A percentile compares a stretch with the other conserved stretches of the same genome.
These are phyloP conservation scores for Neosilurus mollespiculum DNA, from an alignment of 2,797 vertebrate species.

Conservation along the genomic window DNA sequence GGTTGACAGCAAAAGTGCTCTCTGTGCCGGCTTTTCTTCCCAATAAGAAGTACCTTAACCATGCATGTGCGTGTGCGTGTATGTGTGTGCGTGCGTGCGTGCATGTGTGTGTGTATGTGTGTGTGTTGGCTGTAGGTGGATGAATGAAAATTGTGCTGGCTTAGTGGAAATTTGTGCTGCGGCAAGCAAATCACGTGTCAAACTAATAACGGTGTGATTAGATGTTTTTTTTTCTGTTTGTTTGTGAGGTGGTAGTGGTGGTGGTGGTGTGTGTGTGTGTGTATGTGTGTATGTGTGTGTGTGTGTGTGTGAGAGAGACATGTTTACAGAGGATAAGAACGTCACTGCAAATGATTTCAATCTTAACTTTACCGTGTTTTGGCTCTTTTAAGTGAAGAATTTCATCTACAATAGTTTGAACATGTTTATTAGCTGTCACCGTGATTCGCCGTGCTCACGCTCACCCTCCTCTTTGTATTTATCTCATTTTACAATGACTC, in stretches of 20 bases:
- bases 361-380: neutral
- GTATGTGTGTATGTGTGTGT: no score
- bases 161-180: conserved; percentile 42
- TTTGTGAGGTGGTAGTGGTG: neutral
- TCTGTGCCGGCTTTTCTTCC: conserved; percentile 10
- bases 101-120: conserved; percentile 19
- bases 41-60: neutral
- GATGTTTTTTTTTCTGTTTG: conserved; percentile 31
- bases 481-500: conserved; percentile 27
- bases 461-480: conserved; percentile 45
- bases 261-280: no score
- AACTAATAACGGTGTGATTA: conserved; percentile 35
- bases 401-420: conserved; percentile 35
- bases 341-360: neutral
- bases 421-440: conserved; percentile 48
- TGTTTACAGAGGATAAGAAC: neutral
- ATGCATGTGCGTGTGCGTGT: conserved; percentile 10
- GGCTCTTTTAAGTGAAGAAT: neutral
- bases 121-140: conserved; percentile 18
- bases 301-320: neutral
- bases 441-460: conserved; percentile 31
- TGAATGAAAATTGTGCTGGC: conserved; percentile 10
- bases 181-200: conserved; percentile 34
- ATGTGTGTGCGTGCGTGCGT: neutral
- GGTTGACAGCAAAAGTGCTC: conserved; percentile 26